Conservation (phyloP, 2,888 invertebrate genomes). For the Parnassius glacialis region DNA sequence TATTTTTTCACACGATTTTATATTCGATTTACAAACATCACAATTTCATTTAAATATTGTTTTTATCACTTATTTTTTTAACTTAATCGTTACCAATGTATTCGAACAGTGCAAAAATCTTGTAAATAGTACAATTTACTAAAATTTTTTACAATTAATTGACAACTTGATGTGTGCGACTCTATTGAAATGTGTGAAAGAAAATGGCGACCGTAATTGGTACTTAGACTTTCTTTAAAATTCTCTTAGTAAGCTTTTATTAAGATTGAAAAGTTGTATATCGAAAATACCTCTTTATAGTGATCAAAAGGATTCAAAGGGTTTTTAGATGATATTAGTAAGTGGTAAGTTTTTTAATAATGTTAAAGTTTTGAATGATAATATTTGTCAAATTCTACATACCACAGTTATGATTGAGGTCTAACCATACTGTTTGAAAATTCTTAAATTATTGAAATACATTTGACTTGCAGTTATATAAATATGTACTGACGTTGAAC, state of each 20-base stretch:
- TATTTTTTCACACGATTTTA: background rate
- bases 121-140: conserved; percentile 70
- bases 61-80: conserved; percentile 30
- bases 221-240: conserved; percentile 53
- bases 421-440: conserved; percentile 39
- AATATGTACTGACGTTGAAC: conserved; percentile 54
- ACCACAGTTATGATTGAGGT: conserved; percentile 36
- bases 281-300: conserved; percentile 78
- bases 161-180: conserved; percentile 15
- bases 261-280: conserved; percentile 52
- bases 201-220: conserved; percentile 32
- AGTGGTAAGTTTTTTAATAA: conserved; percentile 73
- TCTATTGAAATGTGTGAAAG: conserved; percentile 9
- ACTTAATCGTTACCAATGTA: conserved; percentile 61
- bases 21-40: conserved; percentile 33
- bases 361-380: conserved; percentile 68
- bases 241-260: conserved; percentile 51
- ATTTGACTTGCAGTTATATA: conserved; percentile 30
- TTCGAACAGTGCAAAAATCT: conserved; percentile 48
- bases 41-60: conserved; percentile 35
- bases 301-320: conserved; percentile 76
- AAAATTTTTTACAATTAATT: conserved; percentile 35
- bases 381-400: conserved; percentile 73
- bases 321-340: conserved; percentile 69
- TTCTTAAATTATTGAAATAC: conserved; percentile 43